These are phyloP conservation scores for Rhysida immarginata DNA, from an alignment of 1,140 invertebrate species.

Conservation along the genomic window DNA sequence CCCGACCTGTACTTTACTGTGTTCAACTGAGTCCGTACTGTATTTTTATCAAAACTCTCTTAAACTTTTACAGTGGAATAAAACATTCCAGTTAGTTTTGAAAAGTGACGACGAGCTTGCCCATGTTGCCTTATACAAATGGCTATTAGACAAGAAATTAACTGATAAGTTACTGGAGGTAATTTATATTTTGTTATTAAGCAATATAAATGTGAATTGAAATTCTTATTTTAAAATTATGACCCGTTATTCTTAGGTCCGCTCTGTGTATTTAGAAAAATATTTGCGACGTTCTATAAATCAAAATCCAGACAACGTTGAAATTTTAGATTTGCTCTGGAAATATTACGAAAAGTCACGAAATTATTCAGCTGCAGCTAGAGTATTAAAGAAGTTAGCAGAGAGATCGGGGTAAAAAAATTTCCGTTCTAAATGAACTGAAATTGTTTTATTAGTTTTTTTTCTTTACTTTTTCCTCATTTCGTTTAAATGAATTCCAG, in stretches of 20 bases:
- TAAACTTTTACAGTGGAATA: conserved; percentile 25
- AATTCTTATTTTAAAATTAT: conserved; percentile 9
- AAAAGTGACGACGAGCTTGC: conserved; percentile 63
- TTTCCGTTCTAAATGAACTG: too few relatives aligned
- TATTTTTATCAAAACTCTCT: too few relatives aligned
- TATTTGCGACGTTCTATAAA: conserved; percentile 47
- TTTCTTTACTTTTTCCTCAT: too few relatives aligned
- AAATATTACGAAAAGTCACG: conserved; percentile 86
- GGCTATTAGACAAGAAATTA: conserved; percentile 68
- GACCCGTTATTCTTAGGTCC: conserved; percentile 24
- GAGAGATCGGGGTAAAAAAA: conserved; percentile 59
- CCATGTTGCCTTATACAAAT: conserved; percentile 81
- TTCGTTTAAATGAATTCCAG: too few relatives aligned
- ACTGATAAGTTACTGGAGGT: conserved; percentile 60
- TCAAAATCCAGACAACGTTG: conserved; percentile 24
- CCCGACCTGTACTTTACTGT: too few relatives aligned
- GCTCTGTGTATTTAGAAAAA: conserved; percentile 60
- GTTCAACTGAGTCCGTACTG: too few relatives aligned
- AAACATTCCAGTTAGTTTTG: conserved; percentile 32
- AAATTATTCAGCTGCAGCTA: conserved; percentile 83
- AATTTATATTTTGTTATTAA: conserved; percentile 20
- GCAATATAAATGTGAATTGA: background rate
- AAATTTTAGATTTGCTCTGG: conserved; percentile 78
- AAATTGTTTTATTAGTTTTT: too few relatives aligned
- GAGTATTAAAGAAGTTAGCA: conserved; percentile 73